A percentile compares a stretch with the other conserved stretches of the same genome.
phyloP scores from a whole-genome alignment of 2,113 vertebrate genomes.

The Ptychochromis oligacanthus region DNA sequence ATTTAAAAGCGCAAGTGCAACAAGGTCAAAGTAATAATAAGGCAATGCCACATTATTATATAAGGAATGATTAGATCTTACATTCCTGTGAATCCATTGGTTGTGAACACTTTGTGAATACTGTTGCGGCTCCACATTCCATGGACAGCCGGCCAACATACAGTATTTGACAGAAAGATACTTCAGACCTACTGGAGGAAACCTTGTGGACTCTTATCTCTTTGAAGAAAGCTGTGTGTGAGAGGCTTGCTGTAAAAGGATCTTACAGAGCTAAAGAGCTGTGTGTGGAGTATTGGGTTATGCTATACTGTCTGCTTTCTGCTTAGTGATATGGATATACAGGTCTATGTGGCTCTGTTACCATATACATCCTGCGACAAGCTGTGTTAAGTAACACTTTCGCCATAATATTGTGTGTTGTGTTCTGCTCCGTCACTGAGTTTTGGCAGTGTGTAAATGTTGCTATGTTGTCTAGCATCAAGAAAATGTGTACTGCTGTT shows the following conservation, averaged over 20 bases:
- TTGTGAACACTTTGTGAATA: neutral
- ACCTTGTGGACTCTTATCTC: slow-evolving; percentile 6
- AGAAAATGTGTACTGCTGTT: too few relatives aligned
- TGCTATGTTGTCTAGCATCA: neutral
- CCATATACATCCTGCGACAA: neutral
- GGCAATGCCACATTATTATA: too few relatives aligned
- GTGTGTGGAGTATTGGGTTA: neutral
- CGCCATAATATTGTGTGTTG: too few relatives aligned
- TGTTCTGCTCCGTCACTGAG: neutral
- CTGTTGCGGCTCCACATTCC: fast-evolving
- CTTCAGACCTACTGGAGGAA: neutral
- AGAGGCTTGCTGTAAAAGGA: slow-evolving; percentile 42
- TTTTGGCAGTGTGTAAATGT: neutral
- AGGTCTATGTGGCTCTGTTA: neutral
- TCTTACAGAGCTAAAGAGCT: slow-evolving; percentile 2
- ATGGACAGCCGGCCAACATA: neutral
- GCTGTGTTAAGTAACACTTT: neutral
- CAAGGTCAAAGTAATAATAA: neutral
- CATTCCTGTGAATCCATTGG: neutral
- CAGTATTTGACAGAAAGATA: neutral
- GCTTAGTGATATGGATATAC: neutral
- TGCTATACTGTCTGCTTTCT: neutral
- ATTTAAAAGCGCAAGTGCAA: neutral
- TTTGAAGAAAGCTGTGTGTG: slow-evolving; percentile 11
- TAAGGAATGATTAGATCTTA: neutral